Base-by-base conservation (phyloP, 2,113 vertebrate genomes). In the Copsychus sechellarum region DNA sequence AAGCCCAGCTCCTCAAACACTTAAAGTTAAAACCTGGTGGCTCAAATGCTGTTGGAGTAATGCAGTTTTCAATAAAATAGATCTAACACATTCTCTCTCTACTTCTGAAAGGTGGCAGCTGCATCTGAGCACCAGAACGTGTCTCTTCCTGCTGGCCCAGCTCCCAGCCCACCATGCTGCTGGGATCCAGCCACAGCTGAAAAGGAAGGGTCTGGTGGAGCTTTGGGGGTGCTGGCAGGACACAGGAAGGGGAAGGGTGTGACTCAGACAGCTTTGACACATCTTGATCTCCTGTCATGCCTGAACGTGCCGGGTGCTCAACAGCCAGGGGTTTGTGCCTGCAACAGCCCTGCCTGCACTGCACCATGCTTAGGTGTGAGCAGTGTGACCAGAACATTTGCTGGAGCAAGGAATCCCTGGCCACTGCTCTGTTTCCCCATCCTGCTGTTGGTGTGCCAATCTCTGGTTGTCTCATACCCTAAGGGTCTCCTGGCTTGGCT, bases 331-430 rank as follows among this genome's bases (percentile, higher is more conserved):
- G 22, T 67, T 1, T 1, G 31, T 0, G 8, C 61, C 76, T 70
- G 42, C 76, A 7, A 4, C 15, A 17, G 40, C 28, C 65, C 45
- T 47, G 56, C 54, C 73, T 8, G 1, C 0, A 0, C 33, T 42
- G 51, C 0, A 0, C 56, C 0, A 0, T 10, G 34, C 28, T 22
- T 1, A 2, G 22, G 10, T 1, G 6, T 7, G 23, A 81, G 65
- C 36, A 21, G 9, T 0, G 16, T 24, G 33, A 60, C 28, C 2
- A 5, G 33, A 53, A 61, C 2, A 0, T 36, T 40, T 33, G 33
- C 73, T 74, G 56, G 12, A 87, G 64, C 51, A 50, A 36, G 29
- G 29, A 11, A 47, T 22, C 22, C n/a, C 21, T 76, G 28, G n/a
- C 15, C 70, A 26, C 8, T 9, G 66, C 14, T 33, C 50, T 45